A percentile compares a stretch with the other conserved stretches of the same genome.
Conservation (phyloP, 35 echinoderm and acorn worm genomes). For the Apostichopus californicus region DNA sequence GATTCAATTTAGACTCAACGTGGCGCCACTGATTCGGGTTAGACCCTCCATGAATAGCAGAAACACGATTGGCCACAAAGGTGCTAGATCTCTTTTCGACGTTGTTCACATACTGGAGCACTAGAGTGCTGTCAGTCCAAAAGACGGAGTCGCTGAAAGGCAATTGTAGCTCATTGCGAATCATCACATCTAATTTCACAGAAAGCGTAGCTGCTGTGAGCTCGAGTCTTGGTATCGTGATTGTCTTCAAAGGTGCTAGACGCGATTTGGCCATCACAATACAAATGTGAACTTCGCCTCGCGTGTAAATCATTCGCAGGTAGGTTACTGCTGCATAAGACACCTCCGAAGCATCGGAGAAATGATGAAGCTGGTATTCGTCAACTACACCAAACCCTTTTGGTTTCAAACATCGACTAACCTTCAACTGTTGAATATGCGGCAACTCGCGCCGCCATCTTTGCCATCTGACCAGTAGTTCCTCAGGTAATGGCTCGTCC, state of each 20-base stretch:
- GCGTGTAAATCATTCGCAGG: not conserved
- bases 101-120: slow-evolving; percentile 58
- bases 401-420: slow-evolving; percentile 47
- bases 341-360: slow-evolving; percentile 51
- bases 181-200: too few species aligned
- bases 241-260: slow-evolving; percentile 54
- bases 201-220: too few species aligned
- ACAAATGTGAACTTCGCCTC: slow-evolving; percentile 22
- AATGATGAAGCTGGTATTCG: slow-evolving; percentile 61
- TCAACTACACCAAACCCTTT: slow-evolving; percentile 18
- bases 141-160: slow-evolving; percentile 11
- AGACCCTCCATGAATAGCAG: not conserved
- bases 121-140: slow-evolving; percentile 73
- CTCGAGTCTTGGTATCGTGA: slow-evolving; percentile 7
- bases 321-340: slow-evolving; percentile 49
- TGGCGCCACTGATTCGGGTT: slow-evolving; percentile 34
- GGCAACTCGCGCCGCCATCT: slow-evolving; percentile 43
- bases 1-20: slow-evolving; percentile 24
- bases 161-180: not conserved
- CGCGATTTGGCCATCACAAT: slow-evolving; percentile 50
- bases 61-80: slow-evolving; percentile 61
- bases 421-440: not conserved
- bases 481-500: slow-evolving; percentile 39
- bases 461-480: not conserved
- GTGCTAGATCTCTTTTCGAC: slow-evolving; percentile 40